phyloP scores from a whole-genome alignment of 2,113 vertebrate genomes.

The Oxyura jamaicensis region DNA sequence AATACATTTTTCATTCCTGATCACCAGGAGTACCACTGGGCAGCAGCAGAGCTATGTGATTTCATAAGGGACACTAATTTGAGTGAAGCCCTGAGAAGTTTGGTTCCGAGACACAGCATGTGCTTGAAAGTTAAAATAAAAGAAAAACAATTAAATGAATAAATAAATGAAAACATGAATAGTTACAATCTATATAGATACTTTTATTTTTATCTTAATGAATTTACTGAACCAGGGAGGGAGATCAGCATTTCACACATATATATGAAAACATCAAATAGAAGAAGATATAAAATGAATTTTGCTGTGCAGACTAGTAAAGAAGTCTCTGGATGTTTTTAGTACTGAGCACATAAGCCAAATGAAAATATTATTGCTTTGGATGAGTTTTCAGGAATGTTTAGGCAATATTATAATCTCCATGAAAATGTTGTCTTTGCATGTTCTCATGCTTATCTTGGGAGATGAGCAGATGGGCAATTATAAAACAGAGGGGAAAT shows the following conservation, averaged over 20 bases:
- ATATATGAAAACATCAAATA: background rate
- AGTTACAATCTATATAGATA: background rate
- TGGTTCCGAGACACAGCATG: background rate
- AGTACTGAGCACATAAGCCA: background rate
- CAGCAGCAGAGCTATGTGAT: background rate
- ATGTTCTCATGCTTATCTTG: background rate
- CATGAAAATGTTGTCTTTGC: background rate
- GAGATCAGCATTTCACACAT: background rate
- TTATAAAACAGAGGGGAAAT: background rate
- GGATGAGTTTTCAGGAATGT: background rate
- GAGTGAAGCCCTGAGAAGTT: background rate
- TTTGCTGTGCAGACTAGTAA: background rate
- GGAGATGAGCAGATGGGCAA: background rate
- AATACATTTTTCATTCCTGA: background rate
- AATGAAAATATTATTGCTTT: background rate
- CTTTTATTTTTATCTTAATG: background rate
- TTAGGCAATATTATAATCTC: background rate
- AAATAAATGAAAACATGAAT: background rate
- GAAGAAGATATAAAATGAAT: background rate
- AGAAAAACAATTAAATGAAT: background rate
- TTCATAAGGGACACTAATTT: background rate
- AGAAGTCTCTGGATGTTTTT: background rate
- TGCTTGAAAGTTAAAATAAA: background rate
- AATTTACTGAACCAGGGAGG: background rate
- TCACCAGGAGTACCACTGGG: background rate